A percentile compares a stretch with the other conserved stretches of the same genome.
Conservation (phyloP, 2,113 vertebrate species). For the Ginglymostoma cirratum region DNA sequence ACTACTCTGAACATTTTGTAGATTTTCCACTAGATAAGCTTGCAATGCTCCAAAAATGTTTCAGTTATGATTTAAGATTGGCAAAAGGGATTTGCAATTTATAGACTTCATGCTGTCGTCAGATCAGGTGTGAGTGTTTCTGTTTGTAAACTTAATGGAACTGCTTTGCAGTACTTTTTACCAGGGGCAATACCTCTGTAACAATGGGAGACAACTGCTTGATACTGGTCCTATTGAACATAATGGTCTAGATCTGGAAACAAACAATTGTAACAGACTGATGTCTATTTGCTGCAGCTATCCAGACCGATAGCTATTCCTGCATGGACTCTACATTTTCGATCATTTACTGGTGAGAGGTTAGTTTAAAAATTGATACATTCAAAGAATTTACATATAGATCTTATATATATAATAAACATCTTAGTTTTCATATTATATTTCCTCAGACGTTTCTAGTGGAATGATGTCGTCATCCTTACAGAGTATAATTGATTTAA, state of each 20-base stretch:
- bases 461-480: neutral
- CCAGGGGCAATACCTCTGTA: neutral
- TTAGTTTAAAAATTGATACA: constrained; percentile 3
- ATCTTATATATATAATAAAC: neutral
- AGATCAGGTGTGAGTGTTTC: neutral
- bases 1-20: neutral
- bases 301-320: neutral
- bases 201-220: neutral
- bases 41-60: neutral
- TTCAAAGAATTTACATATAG: neutral
- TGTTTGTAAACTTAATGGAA: neutral
- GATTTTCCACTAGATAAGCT: neutral
- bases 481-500: neutral
- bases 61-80: neutral
- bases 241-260: neutral
- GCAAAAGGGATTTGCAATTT: neutral
- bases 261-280: neutral
- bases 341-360: neutral
- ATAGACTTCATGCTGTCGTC: no score
- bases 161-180: neutral
- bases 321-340: neutral
- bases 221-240: neutral
- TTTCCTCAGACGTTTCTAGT: neutral
- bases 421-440: neutral
- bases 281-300: neutral